A percentile compares a stretch with the other conserved stretches of the same genome.
phyloP scores from a whole-genome alignment of 2,113 vertebrate genomes.

The Oreochromis aureus region DNA sequence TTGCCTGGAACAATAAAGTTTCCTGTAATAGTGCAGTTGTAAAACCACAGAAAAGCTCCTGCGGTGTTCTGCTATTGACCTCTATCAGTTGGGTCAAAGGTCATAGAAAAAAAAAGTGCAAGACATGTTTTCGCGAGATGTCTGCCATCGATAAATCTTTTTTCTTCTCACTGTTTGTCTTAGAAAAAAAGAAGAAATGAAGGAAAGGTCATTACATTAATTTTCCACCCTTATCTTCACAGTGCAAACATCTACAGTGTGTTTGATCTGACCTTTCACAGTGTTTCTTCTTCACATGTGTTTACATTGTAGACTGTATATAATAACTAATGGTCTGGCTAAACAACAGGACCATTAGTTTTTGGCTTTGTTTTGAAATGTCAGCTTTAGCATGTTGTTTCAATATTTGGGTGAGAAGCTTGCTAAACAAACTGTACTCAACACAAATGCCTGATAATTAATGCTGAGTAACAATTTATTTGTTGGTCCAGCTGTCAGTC shows the following conservation, averaged over 20 bases:
- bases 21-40: neutral
- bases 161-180: neutral
- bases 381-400: neutral
- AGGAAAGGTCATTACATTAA: neutral
- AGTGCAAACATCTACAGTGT: neutral
- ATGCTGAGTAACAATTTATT: neutral
- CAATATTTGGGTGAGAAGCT: neutral
- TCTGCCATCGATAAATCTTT: fast-evolving
- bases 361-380: neutral
- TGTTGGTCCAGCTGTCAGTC: neutral
- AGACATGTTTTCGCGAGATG: neutral
- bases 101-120: neutral
- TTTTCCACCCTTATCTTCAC: neutral
- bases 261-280: neutral
- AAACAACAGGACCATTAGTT: fast-evolving
- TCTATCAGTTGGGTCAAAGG: neutral
- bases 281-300: neutral
- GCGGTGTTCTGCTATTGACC: neutral
- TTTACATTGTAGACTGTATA: neutral
- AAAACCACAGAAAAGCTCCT: neutral
- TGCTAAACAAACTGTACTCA: neutral
- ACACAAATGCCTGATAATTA: neutral
- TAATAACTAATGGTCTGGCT: neutral
- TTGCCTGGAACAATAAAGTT: neutral
- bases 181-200: neutral